Evolutionary conservation across 2,888 invertebrate genomes (phyloP), one percentile per base, ranked within the genome.

Genomic region (Mythimna loreyi): DNA sequence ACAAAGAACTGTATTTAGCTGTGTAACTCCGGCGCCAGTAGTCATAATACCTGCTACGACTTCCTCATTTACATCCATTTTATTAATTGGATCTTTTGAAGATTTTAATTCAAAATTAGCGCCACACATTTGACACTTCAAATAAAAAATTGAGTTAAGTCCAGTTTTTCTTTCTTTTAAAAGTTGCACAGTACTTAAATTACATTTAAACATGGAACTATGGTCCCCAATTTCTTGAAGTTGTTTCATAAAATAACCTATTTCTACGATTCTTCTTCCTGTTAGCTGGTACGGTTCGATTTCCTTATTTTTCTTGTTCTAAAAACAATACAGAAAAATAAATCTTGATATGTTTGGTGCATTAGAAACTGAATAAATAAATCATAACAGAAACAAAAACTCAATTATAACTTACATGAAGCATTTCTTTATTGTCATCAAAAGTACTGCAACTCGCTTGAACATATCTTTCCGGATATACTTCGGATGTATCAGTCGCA

Each of bases 121-220:
- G 33, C 33, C 8, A 16, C 56, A 40, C 56, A 40, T 57, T 57
- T 16, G 56, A 1, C 56, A 40, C 40, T 57, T 57, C 23, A 56
- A 40, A 56, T n/a, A n/a, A n/a, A n/a, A n/a, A n/a, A n/a, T n/a
- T n/a, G n/a, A n/a, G n/a, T n/a, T n/a, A n/a, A n/a, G n/a, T n/a
- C n/a, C n/a, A n/a, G n/a, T n/a, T n/a, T n/a, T n/a, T n/a, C n/a
- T n/a, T n/a, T n/a, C n/a, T n/a, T n/a, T n/a, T n/a, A n/a, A n/a
- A n/a, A n/a, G n/a, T n/a, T n/a, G n/a, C n/a, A n/a, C n/a, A n/a
- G n/a, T n/a, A n/a, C n/a, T n/a, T n/a, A n/a, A n/a, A n/a, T n/a
- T n/a, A n/a, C n/a, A 23, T 8, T 7, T 33, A 33, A 33, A 33
- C 33, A 33, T 33, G 33, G 8, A 33, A 33, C 33, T 33, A 33